These are phyloP conservation scores for Argyrosomus regius DNA, from an alignment of 2,797 vertebrate species.

Conservation along the genomic window DNA sequence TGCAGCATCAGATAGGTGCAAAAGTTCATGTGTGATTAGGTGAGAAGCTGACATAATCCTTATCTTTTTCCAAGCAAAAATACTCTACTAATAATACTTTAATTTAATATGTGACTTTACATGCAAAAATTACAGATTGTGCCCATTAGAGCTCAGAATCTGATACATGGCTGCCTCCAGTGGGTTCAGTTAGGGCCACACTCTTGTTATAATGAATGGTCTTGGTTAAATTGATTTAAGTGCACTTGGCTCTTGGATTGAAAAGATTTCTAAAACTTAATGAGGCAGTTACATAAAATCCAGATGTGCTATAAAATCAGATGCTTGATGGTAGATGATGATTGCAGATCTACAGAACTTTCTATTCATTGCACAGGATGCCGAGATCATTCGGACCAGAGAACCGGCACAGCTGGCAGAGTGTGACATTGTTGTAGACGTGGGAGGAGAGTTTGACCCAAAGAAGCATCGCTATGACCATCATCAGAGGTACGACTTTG, in stretches of 20 bases:
- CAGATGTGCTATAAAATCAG: background rate
- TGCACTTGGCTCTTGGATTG: background rate
- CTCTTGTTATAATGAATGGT: background rate
- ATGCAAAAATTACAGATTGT: background rate
- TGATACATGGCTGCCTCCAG: background rate
- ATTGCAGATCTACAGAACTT: background rate
- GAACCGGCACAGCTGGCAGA: conserved; percentile 85
- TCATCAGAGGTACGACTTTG: conserved; percentile 90
- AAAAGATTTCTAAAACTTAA: background rate
- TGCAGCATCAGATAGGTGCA: too few species aligned
- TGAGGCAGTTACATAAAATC: background rate
- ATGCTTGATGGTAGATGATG: conserved; percentile 1
- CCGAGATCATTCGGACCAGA: conserved; percentile 91
- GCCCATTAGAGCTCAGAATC: background rate
- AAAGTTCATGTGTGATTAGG: too few species aligned
- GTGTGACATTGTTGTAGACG: conserved; percentile 95
- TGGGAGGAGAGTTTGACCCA: conserved; percentile 93
- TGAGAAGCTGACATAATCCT: background rate
- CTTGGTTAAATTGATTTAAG: background rate
- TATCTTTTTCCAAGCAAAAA: background rate
- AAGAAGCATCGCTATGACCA: conserved; percentile 93
- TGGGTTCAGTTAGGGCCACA: background rate
- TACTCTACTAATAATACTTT: too few species aligned
- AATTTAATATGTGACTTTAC: background rate
- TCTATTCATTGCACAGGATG: conserved; percentile 81